Base-by-base conservation (phyloP, 2,888 invertebrate species). In the Arge pagana region DNA sequence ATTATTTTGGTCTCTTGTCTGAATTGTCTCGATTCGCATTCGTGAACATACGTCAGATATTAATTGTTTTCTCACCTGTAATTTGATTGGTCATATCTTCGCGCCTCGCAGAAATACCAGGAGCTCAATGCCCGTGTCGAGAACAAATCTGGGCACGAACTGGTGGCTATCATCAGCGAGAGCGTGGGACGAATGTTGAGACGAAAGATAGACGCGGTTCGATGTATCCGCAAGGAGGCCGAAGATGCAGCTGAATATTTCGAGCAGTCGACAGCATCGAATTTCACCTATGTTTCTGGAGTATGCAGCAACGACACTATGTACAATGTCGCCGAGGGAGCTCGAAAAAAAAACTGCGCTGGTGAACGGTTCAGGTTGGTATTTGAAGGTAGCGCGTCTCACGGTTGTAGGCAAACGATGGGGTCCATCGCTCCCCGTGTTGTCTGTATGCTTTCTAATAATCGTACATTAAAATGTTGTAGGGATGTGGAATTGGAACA, bases 151-250 rank as follows among this genome's bases (percentile, higher is more conserved):
- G 90, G 93, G 33, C 81, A 84, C 52, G 83, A 85, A 64, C 83
- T 95, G 68, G 83, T 95, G 61, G 83, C 84, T 55, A 88, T 90
- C 53, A 90, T 94, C 55, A 85, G 89, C 48, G 83, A 85, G 48
- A 91, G 90, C 66, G 89, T 96, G 52, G 88, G 89, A 57, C 85
- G 85, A 48, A 93, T 95, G 89, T 82, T 94, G 63, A 86, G 88
- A 36, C 84, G 89, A 65, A 93, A 94, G 83, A 90, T 91, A 81
- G 90, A 92, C 66, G 93, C 94, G n/a, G 89, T 94, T 51, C 79
- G 87, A 82, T 90, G 92, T 66, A 90, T 94, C 57, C 85, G 88
- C 65, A 83, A 85, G 58, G 84, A 81, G 51, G 92, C 93, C 0
- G 90, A 93, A 78, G 71, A 79, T 8, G 78, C 83, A 26, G 86